Evolutionary conservation across 2,797 vertebrate genomes (phyloP), one percentile per base, ranked within the genome.

Genomic region (Peromyscus eremicus): DNA sequence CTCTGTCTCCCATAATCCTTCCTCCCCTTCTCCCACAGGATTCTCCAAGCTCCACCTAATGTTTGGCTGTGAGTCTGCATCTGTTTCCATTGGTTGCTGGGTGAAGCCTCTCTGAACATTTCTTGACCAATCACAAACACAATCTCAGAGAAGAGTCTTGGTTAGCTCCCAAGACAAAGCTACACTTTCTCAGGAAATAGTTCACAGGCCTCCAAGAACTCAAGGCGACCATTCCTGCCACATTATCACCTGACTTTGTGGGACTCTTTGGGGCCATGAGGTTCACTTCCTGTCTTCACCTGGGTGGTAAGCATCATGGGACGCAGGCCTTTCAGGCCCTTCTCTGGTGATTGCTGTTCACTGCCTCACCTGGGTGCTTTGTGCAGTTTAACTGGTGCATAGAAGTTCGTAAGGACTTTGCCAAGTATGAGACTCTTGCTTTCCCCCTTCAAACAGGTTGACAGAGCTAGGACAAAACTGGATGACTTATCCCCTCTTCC

Each of bases 211-310:
- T 62, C 80, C 14, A 10, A 12, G 52, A 40, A 46, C n/a, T 60
- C 66, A 32, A 27, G 52, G 91, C 40, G 4, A 12, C 70, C 3
- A 25, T 21, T 12, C 6, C 16, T 5, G 19, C 40, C 17, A 1
- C 1, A 1, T 5, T 16, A 12, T 29, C 29, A 6, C 19, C 14
- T 5, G 83, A 62, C 40, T 0, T 1, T 11, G n/a, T 10, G 71
- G 60, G 13, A 46, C 40, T 71, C 46, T 25, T 71, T 49, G 10
- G 37, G 89, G 25, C 37, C 43, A 17, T 0, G 0, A n/a, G 43
- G 25, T 9, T 40, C 77, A 23, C 10, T 57, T 79, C 68, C 27
- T 6, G 34, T 2, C 34, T 11, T 60, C 2, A 0, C 29, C 85
- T 3, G 3, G 66, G n/a, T 16, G 60, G n/a, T 9, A 14, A 32